These are phyloP conservation scores for Gila robusta DNA, from an alignment of 2,797 vertebrate genomes.

Conservation along the genomic window DNA sequence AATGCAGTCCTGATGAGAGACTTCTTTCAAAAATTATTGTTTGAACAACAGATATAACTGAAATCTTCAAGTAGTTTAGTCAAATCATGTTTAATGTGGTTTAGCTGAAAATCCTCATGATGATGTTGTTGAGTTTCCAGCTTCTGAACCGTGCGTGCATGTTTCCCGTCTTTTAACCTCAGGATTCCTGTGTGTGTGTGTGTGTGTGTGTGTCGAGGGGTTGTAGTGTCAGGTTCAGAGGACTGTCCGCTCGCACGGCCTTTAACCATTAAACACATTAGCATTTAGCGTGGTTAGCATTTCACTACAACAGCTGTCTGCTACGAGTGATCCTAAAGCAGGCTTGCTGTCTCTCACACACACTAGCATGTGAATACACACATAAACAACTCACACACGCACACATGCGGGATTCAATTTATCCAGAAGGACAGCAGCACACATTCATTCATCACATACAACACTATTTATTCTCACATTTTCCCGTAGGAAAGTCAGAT, in stretches of 20 bases:
- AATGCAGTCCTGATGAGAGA: neutral
- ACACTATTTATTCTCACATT: conserved; percentile 13
- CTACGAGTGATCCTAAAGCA: conserved; percentile 16
- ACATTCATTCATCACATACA: conserved; percentile 8
- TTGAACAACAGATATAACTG: neutral
- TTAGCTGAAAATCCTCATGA: neutral
- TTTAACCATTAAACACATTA: conserved; percentile 57
- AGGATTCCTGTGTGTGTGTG: neutral
- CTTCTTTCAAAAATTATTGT: neutral
- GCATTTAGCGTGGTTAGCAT: conserved; percentile 55
- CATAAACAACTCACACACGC: neutral
- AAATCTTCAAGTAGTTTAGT: neutral
- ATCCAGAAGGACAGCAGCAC: neutral
- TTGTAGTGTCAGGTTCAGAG: conserved; percentile 43
- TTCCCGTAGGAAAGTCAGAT: neutral
- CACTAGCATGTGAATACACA: conserved; percentile 2
- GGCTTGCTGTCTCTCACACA: neutral
- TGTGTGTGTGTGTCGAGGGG: conserved; percentile 22
- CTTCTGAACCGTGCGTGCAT: neutral
- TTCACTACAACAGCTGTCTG: conserved; percentile 59
- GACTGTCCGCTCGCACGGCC: conserved; percentile 40
- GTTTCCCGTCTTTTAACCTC: neutral
- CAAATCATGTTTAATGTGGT: neutral
- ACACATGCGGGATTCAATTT: neutral
- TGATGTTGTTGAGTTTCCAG: neutral